Evolutionary conservation across 30 jellyfish, hydroid and myxozoan genomes (phyloP), one percentile per base, ranked within the genome.

Genomic region (Aurelia sp.): DNA sequence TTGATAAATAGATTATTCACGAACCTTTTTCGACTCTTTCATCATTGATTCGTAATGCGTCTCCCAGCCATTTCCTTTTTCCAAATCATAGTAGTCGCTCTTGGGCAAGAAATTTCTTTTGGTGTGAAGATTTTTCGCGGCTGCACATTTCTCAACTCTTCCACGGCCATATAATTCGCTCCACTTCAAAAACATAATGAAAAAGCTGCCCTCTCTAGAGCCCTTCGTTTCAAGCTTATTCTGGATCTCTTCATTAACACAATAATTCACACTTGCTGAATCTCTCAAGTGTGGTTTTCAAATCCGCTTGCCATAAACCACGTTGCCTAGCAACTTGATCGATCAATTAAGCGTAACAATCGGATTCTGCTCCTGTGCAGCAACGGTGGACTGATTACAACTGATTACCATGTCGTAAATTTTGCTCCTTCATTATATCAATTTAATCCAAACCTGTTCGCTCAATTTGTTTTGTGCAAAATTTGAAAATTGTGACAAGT

Each of bases 1-100:
- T 44, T 44, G 55, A 44, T 44, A 9, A 44, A 44, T 44, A 44
- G 8, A 44, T 9, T 44, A 44, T 44, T 44, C 16, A 44, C 55
- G 8, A 44, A 44, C 55, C 55, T 44, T 44, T 12, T 7, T 44
- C 9, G 73, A 73, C 20, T 50, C 62, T 35, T 48, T 52, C 18
- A 50, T 52, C 69, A 73, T 52, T 4, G 84, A 73, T 10, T 30
- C 71, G 71, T 73, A 73, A 16, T 73, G 72, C 50, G 84, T 73
- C 51, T 73, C 84, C 84, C 84, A 73, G 27, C 41, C 31, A 21
- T 60, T 10, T 47, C 40, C 84, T 73, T n/a, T n/a, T n/a, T 60
- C 31, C 0, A 17, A 6, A 27, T n/a, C n/a, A n/a, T 73, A 3
- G 41, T 52, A 73, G 58, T 73, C 84, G 35, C 84, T 67, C 33